These are phyloP conservation scores for Mactra quadrangularis DNA, from an alignment of 1,140 invertebrate species.

Conservation along the genomic window DNA sequence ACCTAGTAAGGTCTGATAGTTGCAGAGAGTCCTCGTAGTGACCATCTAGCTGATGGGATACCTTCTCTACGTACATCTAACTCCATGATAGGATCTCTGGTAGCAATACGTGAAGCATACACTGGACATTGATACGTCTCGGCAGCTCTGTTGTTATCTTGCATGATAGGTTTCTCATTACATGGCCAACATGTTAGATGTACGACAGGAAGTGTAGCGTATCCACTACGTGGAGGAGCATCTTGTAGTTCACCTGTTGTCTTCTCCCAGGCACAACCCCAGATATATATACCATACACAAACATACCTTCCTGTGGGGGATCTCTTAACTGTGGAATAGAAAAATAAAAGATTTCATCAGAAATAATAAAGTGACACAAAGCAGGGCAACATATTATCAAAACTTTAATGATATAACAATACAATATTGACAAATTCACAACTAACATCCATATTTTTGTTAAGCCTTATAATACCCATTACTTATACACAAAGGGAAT, in stretches of 20 bases:
- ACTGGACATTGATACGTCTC: slow-evolving; percentile 82
- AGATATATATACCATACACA: slow-evolving; percentile 82
- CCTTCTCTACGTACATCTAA: slow-evolving; percentile 81
- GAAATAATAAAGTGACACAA: not conserved
- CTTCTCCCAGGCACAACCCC: slow-evolving; percentile 84
- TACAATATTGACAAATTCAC: not conserved
- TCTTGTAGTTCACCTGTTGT: slow-evolving; percentile 82
- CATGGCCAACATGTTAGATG: slow-evolving; percentile 82
- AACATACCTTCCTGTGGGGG: slow-evolving; percentile 84
- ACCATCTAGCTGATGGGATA: slow-evolving; percentile 80
- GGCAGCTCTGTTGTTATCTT: slow-evolving; percentile 73
- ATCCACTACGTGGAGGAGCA: slow-evolving; percentile 76
- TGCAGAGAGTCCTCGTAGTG: slow-evolving; percentile 81
- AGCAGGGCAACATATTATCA: too few species aligned
- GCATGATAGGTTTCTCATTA: slow-evolving; percentile 78
- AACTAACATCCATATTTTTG: not conserved
- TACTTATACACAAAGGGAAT: too few species aligned
- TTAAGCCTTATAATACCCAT: too few species aligned
- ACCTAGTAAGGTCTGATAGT: slow-evolving; percentile 80
- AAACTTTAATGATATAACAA: too few species aligned
- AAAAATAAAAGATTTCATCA: slow-evolving; percentile 1
- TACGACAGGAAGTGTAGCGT: slow-evolving; percentile 81
- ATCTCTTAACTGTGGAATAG: slow-evolving; percentile 78
- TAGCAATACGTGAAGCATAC: slow-evolving; percentile 77
- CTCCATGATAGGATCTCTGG: slow-evolving; percentile 80